Base-by-base conservation (phyloP, 2,888 invertebrate genomes). In the Melanophora roralis region DNA sequence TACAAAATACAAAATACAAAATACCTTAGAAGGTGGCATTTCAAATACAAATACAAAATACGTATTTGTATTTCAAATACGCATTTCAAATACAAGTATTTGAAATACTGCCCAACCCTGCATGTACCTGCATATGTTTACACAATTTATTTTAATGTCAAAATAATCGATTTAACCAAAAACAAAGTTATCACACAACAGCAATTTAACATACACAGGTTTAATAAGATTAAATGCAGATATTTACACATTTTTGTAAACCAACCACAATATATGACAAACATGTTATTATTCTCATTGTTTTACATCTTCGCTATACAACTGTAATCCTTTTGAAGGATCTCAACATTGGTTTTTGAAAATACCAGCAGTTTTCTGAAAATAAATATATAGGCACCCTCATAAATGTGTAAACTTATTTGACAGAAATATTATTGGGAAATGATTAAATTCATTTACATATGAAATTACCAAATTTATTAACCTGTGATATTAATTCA, bases 171-270 rank as follows among this genome's bases (percentile, higher is more conserved):
- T 45, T 57, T 68, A 6, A 5, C 14, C n/a, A 45, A 64, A 16
- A n/a, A 36, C 47, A 27, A 36, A 11, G 11, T 7, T 21, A n/a
- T n/a, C n/a, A 21, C 0, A 53, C 7, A 43, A 49, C 9, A 65
- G 60, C 47, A 60, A 23, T 21, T 64, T 64, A 59, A 57, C 65
- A 60, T 27, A 36, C 71, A 59, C 23, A 65, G 59, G 49, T 69
- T 64, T 59, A 43, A 51, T 38, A 71, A 49, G 69, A 77, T 59
- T 71, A 51, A 49, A 51, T n/a, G 4, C 11, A 67, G 23, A 27
- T 12, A 45, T 36, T 49, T 43, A 60, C 19, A 38, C 12, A 62
- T 55, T 62, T 40, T 40, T 19, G 8, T 12, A 34, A 27, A 38
- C 7, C 11, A 16, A 38, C 11, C 12, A 38, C 27, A 34, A 40